Evolutionary conservation across 2,113 vertebrate genomes (phyloP), one percentile per base, ranked within the genome.

Genomic region (Candoia aspera): DNA sequence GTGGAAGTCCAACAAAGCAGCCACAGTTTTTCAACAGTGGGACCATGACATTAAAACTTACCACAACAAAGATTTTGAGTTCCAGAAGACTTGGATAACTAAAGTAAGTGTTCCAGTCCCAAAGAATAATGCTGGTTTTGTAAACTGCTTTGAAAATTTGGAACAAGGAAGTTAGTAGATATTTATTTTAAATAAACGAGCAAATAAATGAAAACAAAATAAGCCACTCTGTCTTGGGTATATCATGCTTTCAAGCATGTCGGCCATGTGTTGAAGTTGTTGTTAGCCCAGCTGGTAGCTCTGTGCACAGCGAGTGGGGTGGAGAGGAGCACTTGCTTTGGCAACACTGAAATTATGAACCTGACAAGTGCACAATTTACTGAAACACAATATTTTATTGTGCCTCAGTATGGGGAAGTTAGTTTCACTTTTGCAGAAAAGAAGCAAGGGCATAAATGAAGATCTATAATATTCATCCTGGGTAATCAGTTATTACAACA

Each of bases 291-390:
- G 96, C 95, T 97, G 96, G 95, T 90, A 19, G n/a, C 55, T 84
- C 33, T 58, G 33, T 88, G 84, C 92, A 94, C 95, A 95, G 87
- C 64, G 26, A 96, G 94, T 95, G 96, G 84, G 90, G 94, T 95
- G 95, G 91, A 73, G 19, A 96, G 95, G 95, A 96, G 84, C 91
- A 94, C 95, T 97, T 96, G 95, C 33, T 79, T 79, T 79, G 33
- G 17, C 94, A 93, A 92, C 93, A 88, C 59, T 57, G 87, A 95
- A 96, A 94, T 91, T 94, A 89, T 84, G 93, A 95, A 89, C 93
- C 88, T 93, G 95, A 96, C 96, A 97, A 96, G 94, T 97, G 96
- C 91, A 93, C 93, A 68, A 94, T 97, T 97, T 97, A 96, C 96
- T 94, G 89, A 95, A 94, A 93, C 46, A 91, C 92, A 54, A 60